Conservation (phyloP, 2,888 invertebrate genomes). For the Drosophila kuntzei region DNA sequence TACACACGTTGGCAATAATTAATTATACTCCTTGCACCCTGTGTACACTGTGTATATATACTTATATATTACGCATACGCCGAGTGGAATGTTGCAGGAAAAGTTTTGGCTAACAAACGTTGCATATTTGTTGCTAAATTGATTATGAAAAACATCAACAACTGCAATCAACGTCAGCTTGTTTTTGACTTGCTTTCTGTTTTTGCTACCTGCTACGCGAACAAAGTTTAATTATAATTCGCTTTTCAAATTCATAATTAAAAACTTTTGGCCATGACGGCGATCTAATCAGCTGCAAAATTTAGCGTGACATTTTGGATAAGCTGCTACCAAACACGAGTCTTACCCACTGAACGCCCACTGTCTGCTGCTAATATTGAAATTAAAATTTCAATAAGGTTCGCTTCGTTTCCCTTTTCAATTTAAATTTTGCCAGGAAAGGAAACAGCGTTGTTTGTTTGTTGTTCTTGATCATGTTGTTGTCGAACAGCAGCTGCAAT, state of each 20-base stretch:
- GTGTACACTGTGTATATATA: background rate
- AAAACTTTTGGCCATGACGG: constrained; percentile 60
- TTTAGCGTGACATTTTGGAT: constrained; percentile 35
- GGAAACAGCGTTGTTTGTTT: constrained; percentile 31
- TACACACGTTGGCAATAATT: background rate
- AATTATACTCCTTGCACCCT: background rate
- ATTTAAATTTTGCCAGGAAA: constrained; percentile 6
- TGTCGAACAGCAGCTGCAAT: constrained; percentile 43
- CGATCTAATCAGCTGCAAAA: constrained; percentile 45
- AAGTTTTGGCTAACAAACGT: constrained; percentile 35
- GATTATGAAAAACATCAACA: constrained; percentile 38
- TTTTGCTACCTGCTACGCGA: constrained; percentile 29
- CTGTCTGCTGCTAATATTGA: constrained; percentile 59
- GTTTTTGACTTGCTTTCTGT: constrained; percentile 30
- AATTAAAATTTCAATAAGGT: constrained; percentile 75
- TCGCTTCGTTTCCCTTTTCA: constrained; percentile 28
- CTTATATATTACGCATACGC: constrained; percentile 54
- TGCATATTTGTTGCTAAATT: constrained; percentile 50
- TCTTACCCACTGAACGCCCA: constrained; percentile 9
- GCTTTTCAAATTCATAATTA: constrained; percentile 65
- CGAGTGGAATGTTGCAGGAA: constrained; percentile 14
- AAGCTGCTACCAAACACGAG: constrained; percentile 10
- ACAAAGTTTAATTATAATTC: constrained; percentile 59
- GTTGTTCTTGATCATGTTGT: constrained; percentile 14
- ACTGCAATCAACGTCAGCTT: constrained; percentile 22